Evolutionary conservation across 1,140 invertebrate genomes (phyloP).

Genomic region (Coenobita brevimanus): DNA sequence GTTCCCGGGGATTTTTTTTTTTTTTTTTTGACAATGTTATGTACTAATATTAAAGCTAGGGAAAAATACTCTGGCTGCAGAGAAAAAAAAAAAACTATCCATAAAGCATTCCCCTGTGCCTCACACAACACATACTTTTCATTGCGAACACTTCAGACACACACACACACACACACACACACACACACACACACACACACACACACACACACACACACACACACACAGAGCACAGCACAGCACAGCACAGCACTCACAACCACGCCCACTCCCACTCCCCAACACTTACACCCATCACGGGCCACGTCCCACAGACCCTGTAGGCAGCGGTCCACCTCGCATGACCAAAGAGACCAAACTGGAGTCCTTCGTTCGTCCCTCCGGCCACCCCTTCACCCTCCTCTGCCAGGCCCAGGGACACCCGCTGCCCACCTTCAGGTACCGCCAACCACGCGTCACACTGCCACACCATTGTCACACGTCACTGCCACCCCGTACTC

Average conservation of each 20-base stretch:
- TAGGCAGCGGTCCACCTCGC: conserved; percentile 68
- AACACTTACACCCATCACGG: background rate
- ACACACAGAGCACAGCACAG: background rate
- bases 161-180: conserved; percentile 14
- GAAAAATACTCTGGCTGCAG: no score
- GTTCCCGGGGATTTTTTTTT: no score
- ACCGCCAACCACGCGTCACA: background rate
- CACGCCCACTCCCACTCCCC: background rate
- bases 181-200: no score
- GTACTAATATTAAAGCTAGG: no score
- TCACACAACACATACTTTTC: no score
- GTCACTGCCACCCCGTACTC: no score
- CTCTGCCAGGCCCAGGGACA: conserved; percentile 75
- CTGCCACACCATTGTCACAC: no score
- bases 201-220: no score
- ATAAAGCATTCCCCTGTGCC: no score
- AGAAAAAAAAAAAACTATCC: no score
- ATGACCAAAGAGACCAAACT: conserved; percentile 63
- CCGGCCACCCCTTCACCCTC: conserved; percentile 70
- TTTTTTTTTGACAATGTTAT: no score
- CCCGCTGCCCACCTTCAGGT: conserved; percentile 57
- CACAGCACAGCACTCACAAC: background rate
- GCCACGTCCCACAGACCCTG: conserved; percentile 67
- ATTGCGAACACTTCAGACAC: no score
- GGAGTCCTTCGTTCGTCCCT: conserved; percentile 47